phyloP scores from a whole-genome alignment of 2,113 vertebrate genomes.

The Myotis lucifugus region DNA sequence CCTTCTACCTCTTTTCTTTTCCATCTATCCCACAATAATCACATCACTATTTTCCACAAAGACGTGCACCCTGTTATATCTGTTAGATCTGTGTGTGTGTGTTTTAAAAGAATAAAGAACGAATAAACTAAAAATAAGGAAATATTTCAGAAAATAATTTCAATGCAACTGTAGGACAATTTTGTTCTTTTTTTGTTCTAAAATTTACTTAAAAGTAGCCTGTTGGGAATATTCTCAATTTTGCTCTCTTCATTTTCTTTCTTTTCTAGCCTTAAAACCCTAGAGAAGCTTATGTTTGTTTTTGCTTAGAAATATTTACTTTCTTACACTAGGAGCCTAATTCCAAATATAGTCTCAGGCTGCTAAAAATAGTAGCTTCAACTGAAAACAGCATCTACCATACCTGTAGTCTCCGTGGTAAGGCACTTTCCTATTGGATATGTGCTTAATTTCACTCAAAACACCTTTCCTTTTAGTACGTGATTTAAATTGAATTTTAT shows the following conservation, averaged over 20 bases:
- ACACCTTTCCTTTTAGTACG: neutral
- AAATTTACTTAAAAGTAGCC: neutral
- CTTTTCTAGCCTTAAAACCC: neutral
- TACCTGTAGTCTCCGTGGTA: neutral
- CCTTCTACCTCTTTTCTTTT: neutral
- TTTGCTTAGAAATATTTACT: conserved; percentile 44
- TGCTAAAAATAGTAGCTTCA: conserved; percentile 60
- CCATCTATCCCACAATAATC: neutral
- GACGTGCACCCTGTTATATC: neutral
- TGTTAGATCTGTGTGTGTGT: neutral
- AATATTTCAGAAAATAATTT: neutral
- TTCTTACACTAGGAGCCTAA: conserved; percentile 35
- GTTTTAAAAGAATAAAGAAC: neutral
- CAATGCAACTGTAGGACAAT: neutral
- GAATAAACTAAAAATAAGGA: conserved; percentile 21
- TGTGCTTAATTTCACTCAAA: conserved; percentile 29
- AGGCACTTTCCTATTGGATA: neutral
- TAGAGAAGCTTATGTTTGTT: neutral
- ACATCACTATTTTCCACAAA: neutral
- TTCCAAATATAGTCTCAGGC: conserved; percentile 51
- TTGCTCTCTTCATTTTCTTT: neutral
- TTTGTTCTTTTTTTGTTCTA: conserved; percentile 14
- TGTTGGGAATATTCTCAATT: neutral
- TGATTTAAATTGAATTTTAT: conserved; percentile 34
- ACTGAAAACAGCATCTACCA: conserved; percentile 30